Evolutionary conservation across 1,140 invertebrate species (phyloP), one percentile per base, ranked within the genome.

Genomic region (Lethocerus indicus): DNA sequence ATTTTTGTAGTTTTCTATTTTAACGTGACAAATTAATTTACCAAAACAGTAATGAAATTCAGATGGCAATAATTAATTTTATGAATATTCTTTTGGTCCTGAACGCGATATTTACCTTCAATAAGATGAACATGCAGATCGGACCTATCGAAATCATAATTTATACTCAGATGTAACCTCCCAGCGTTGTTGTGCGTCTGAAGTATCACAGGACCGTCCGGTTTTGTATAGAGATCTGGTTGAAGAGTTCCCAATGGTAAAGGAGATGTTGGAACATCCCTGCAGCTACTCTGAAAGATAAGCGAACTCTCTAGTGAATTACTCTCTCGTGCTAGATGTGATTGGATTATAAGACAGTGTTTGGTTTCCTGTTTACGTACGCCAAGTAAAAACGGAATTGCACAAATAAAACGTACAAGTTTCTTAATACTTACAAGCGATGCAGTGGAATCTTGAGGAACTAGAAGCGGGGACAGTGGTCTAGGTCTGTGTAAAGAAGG

Each of bases 101-200:
- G n/a, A n/a, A n/a, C n/a, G n/a, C n/a, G n/a, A n/a, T n/a, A 42
- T 52, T 54, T 61, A 86, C 83, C 83, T 80, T 87, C 83, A 66
- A 91, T 89, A 35, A 92, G 64, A 65, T 89, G 84, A 21, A 90
- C 81, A 51, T 85, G 77, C 37, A 92, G 68, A 64, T 92, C 87
- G 20, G 85, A 89, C 57, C 83, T 74, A 62, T 89, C 79, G 59
- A 89, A 88, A 64, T 92, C 87, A 58, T 90, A 92, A 56, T 83
- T 87, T 5, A 91, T 68, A n/a, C 83, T 70, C 54, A 89, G 71
- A 61, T 90, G 87, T 50, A 92, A 71, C 36, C 83, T 70, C 23
- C 87, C 87, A 7, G 87, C 68, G 42, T 60, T 62, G 47, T 61
- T 58, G 52, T 72, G 69, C 26, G 74, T 66, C 41, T 72, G 74